Evolutionary conservation across 2,888 invertebrate species (phyloP).

Genomic region (Orthosia cruda): DNA sequence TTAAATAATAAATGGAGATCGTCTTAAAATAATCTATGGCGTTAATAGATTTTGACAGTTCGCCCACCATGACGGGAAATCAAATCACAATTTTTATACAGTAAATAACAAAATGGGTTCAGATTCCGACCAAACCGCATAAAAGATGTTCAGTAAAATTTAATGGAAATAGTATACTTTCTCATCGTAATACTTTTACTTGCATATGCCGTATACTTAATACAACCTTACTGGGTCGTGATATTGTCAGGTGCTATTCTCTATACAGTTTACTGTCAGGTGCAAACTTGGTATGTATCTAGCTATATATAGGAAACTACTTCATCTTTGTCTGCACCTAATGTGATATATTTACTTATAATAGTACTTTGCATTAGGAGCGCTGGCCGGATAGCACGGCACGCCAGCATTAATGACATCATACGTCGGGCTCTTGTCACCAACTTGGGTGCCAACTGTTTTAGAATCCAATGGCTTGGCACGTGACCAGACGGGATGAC

Average conservation of each 20-base stretch:
- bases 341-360: neutral
- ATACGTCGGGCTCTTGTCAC: no score
- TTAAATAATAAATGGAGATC: neutral
- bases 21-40: conserved; percentile 6
- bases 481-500: no score
- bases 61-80: conserved; percentile 16
- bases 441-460: no score
- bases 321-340: no score
- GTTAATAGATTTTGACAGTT: conserved; percentile 32
- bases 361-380: no score
- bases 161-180: conserved; percentile 88
- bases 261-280: conserved; percentile 78
- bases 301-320: neutral
- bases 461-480: no score
- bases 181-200: conserved; percentile 76
- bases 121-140: conserved; percentile 41
- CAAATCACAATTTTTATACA: neutral
- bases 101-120: conserved; percentile 40
- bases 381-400: no score
- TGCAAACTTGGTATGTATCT: conserved; percentile 34
- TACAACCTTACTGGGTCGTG: conserved; percentile 85
- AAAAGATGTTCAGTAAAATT: conserved; percentile 76
- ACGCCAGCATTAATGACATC: no score
- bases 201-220: conserved; percentile 80
- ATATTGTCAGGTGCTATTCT: conserved; percentile 76